Evolutionary conservation across 2,888 invertebrate genomes (phyloP).

Genomic region (Orthosia cruda): DNA sequence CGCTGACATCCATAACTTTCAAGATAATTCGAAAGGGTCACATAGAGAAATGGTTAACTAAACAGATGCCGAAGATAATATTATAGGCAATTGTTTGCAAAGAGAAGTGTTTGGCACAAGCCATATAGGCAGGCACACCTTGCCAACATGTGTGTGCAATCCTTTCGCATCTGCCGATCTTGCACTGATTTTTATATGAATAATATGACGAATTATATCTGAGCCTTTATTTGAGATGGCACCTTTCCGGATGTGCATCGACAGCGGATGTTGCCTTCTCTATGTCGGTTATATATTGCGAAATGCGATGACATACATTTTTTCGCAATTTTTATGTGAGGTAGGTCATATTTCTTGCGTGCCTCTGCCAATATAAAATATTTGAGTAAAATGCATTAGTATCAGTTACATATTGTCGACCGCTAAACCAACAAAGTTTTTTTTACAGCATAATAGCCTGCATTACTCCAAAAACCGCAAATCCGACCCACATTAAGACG

Average conservation of each 20-base stretch:
- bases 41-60: conserved; percentile 70
- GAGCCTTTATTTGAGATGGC: conserved; percentile 86
- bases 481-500: conserved; percentile 68
- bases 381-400: not conserved
- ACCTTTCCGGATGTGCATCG: conserved; percentile 90
- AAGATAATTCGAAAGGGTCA: conserved; percentile 54
- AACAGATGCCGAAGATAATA: conserved; percentile 83
- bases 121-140: conserved; percentile 87
- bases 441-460: conserved; percentile 33
- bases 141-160: conserved; percentile 90
- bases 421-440: conserved; percentile 31
- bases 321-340: conserved; percentile 43
- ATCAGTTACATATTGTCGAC: conserved; percentile 12
- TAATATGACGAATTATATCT: conserved; percentile 91
- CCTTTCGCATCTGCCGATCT: conserved; percentile 88
- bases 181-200: conserved; percentile 91
- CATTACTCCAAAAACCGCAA: conserved; percentile 63
- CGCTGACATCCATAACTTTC: conserved; percentile 14
- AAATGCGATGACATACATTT: conserved; percentile 67
- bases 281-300: conserved; percentile 74
- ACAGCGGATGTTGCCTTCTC: conserved; percentile 86
- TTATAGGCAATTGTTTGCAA: conserved; percentile 79
- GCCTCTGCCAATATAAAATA: not conserved
- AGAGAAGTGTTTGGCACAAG: conserved; percentile 88
- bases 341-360: not conserved